phyloP scores from a whole-genome alignment of 2,888 invertebrate species.

The Sphecodes monilicornis region DNA sequence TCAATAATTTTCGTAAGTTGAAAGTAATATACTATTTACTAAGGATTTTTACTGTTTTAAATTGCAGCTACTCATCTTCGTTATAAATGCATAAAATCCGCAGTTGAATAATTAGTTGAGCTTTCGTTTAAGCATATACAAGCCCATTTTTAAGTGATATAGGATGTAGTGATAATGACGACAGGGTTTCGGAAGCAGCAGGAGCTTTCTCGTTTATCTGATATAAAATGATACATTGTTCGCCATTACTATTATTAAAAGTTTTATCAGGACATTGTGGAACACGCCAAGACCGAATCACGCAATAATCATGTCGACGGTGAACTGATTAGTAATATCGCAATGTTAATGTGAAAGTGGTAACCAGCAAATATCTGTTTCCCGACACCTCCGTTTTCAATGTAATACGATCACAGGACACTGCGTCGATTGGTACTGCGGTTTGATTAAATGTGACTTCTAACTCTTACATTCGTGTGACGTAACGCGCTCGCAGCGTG shows the following conservation, averaged over 20 bases:
- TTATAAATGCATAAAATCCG: too few species aligned
- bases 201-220: background rate
- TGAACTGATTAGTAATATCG: background rate
- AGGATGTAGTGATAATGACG: background rate
- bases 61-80: too few species aligned
- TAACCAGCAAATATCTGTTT: slow-evolving; percentile 15
- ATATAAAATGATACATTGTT: background rate
- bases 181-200: background rate
- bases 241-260: background rate
- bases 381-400: slow-evolving; percentile 7
- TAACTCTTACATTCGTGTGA: slow-evolving; percentile 8
- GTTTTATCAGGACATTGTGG: background rate
- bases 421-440: slow-evolving; percentile 13
- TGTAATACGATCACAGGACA: slow-evolving; percentile 11
- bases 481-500: slow-evolving; percentile 2
- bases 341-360: slow-evolving; percentile 22
- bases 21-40: too few species aligned
- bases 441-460: slow-evolving; percentile 18
- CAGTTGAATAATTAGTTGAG: too few species aligned
- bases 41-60: too few species aligned
- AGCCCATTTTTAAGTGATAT: background rate
- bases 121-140: background rate
- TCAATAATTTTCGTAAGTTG: background rate
- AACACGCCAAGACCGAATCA: background rate
- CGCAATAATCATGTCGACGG: background rate